These are phyloP conservation scores for Clarias laeviceps DNA, from an alignment of 2,797 vertebrate species.

Conservation along the genomic window DNA sequence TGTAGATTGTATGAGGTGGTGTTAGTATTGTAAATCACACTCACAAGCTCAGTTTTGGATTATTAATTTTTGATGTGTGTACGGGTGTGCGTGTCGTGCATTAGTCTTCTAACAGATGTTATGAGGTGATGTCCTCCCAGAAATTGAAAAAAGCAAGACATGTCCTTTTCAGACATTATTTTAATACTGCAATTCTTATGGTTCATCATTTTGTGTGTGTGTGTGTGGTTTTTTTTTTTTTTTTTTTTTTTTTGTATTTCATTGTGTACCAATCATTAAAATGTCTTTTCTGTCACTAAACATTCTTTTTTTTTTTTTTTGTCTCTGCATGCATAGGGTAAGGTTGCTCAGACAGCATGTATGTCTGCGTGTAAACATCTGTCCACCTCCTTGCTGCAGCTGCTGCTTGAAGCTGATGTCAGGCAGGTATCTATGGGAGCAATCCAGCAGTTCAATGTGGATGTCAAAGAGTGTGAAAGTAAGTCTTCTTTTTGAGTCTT, in stretches of 20 bases:
- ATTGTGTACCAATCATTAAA: neutral
- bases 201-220: neutral
- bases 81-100: neutral
- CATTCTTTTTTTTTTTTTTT: neutral
- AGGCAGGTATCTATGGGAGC: conserved; percentile 91
- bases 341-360: conserved; percentile 96
- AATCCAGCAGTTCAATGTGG: conserved; percentile 90
- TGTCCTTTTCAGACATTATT: neutral
- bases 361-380: conserved; percentile 98
- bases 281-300: conserved; percentile 5
- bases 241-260: neutral
- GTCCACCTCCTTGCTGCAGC: conserved; percentile 90
- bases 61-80: conserved; percentile 6
- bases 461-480: conserved; percentile 93
- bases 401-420: conserved; percentile 89
- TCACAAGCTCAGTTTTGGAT: conserved; percentile 11
- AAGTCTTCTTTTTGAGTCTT: conserved; percentile 64
- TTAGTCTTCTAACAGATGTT: neutral
- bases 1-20: conserved; percentile 28
- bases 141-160: neutral
- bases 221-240: neutral
- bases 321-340: conserved; percentile 78
- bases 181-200: neutral
- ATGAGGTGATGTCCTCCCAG: neutral
- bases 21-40: neutral